Evolutionary conservation across 2,797 vertebrate species (phyloP).

Genomic region (Mus caroli): DNA sequence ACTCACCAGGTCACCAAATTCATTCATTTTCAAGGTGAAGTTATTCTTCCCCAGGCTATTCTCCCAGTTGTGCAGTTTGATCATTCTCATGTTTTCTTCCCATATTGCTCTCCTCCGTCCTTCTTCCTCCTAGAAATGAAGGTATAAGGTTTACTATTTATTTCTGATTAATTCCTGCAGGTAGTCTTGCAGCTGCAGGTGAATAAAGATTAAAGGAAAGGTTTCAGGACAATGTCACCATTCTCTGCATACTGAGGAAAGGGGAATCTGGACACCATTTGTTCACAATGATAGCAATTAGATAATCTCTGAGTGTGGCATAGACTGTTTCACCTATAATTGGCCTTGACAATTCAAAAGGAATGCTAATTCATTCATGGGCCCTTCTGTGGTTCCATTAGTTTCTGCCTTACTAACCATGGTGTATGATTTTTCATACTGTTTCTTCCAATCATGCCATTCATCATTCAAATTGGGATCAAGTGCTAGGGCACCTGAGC

Average conservation of each 20-base stretch:
- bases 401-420: conserved; percentile 84
- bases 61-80: too few species aligned
- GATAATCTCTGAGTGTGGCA: not conserved
- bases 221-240: too few species aligned
- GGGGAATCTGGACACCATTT: too few species aligned
- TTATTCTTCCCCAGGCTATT: too few species aligned
- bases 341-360: not conserved
- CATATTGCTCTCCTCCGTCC: too few species aligned
- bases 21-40: too few species aligned
- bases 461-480: conserved; percentile 88
- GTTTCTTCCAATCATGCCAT: conserved; percentile 94
- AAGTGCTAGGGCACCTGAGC: conserved; percentile 85
- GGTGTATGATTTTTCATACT: conserved; percentile 91
- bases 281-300: not conserved
- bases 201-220: not conserved
- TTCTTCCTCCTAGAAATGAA: too few species aligned
- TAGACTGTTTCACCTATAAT: not conserved
- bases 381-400: too few species aligned
- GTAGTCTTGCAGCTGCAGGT: not conserved
- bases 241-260: not conserved
- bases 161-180: not conserved
- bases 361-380: not conserved
- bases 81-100: too few species aligned
- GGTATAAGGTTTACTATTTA: not conserved
- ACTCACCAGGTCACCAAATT: too few species aligned